Percentiles rank a stretch among this genome's conserved stretches.
These are phyloP conservation scores for Cylindroiulus punctatus DNA, from an alignment of 2,888 invertebrate species.

Conservation along the genomic window DNA sequence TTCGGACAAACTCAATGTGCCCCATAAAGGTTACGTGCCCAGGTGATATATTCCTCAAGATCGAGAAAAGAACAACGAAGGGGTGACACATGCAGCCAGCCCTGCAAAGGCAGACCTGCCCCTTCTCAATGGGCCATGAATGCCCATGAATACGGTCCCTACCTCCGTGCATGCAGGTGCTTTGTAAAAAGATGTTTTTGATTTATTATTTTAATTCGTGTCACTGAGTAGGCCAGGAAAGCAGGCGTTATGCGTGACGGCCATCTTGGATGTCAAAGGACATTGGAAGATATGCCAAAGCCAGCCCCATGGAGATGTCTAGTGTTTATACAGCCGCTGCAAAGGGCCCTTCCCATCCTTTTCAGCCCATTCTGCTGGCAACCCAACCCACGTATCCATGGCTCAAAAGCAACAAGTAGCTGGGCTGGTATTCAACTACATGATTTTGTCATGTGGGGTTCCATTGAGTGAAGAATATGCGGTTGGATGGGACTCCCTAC, in stretches of 20 bases:
- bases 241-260: neutral
- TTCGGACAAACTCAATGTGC: neutral
- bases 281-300: neutral
- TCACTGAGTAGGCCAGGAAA: slow-evolving; percentile 8
- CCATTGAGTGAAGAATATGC: slow-evolving; percentile 29
- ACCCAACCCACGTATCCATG: slow-evolving; percentile 45
- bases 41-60: neutral
- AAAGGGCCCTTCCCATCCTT: slow-evolving; percentile 37
- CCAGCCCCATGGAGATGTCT: neutral
- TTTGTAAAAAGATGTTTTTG: slow-evolving; percentile 43
- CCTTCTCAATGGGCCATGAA: neutral
- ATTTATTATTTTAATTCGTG: slow-evolving; percentile 45
- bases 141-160: too few relatives aligned
- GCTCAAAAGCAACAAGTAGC: slow-evolving; percentile 41
- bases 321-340: slow-evolving; percentile 45
- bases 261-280: slow-evolving; percentile 3
- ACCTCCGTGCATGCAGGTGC: slow-evolving; percentile 20
- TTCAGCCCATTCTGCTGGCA: neutral
- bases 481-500: slow-evolving; percentile 14
- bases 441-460: slow-evolving; percentile 34
- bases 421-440: slow-evolving; percentile 5
- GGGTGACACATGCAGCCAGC: neutral
- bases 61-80: neutral
- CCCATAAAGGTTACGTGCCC: neutral
- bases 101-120: neutral